Percentiles rank a stretch among this genome's conserved stretches.
phyloP scores from a whole-genome alignment of 2,113 vertebrate genomes.

The Cervus canadensis region DNA sequence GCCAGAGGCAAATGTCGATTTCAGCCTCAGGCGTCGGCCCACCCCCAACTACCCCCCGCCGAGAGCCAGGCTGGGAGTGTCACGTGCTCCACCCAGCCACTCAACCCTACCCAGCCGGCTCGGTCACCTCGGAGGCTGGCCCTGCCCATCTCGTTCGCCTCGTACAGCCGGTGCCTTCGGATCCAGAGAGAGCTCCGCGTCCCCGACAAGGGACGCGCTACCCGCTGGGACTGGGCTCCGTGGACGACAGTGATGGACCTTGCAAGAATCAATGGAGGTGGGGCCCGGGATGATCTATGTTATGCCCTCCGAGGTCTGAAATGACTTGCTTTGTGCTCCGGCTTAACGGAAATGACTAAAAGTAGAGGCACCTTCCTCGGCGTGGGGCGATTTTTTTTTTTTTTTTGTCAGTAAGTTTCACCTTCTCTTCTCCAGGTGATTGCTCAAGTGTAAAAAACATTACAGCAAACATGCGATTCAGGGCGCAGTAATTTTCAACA shows the following conservation, averaged over 20 bases:
- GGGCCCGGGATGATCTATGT: not conserved
- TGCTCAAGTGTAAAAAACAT: not conserved
- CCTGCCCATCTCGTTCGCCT: not conserved
- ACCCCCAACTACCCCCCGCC: not conserved
- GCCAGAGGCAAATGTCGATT: slow-evolving; percentile 21
- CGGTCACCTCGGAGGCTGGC: not conserved
- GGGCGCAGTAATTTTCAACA: not conserved
- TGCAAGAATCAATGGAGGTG: not conserved
- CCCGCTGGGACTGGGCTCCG: not conserved
- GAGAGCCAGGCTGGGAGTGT: not conserved
- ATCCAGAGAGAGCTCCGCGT: not conserved
- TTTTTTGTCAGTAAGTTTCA: not conserved
- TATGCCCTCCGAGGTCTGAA: not conserved
- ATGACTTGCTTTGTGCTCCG: not conserved
- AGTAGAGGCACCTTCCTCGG: not conserved
- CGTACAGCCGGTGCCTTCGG: not conserved
- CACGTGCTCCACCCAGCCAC: slow-evolving; percentile 54
- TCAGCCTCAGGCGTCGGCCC: not conserved
- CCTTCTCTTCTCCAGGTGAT: slow-evolving; percentile 28
- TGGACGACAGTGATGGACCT: rapidly evolving
- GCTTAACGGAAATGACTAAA: not conserved
- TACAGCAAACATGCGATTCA: not conserved
- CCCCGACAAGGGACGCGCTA: not conserved
- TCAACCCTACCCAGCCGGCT: not conserved
- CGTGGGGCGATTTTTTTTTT: not conserved